Evolutionary conservation across 2,888 invertebrate genomes (phyloP), one percentile per base, ranked within the genome.

Genomic region (Orchesella flavescens): DNA sequence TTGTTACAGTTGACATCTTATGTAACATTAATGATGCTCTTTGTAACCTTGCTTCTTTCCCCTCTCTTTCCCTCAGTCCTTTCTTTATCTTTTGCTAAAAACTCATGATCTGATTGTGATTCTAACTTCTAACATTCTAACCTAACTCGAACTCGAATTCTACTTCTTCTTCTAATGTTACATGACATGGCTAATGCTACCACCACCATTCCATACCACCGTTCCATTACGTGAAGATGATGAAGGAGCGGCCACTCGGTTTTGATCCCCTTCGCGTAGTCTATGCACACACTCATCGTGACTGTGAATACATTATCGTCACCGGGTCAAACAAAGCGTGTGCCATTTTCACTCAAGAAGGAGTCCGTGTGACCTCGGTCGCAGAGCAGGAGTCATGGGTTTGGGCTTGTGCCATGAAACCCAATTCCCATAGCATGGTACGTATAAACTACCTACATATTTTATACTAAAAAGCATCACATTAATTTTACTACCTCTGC

Each of bases 351-450:
- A 96, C 96, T 0, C 93, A 94, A 88, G 96, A 96, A 87, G 96
- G 96, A 0, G 94, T 96, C 76, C 93, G 93, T 76, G 91, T 97
- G 59, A 94, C 94, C 1, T 91, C 91, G 15, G 92, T 97, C 68
- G 94, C 95, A 0, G 94, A 95, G 86, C 92, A 93, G 86, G 93
- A 94, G 87, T 94, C 95, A 0, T 97, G 97, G 97, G 93, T 96
- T 55, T 97, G 96, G 96, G 93, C 94, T 85, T 93, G 94, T 89
- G 94, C 94, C n/a, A 92, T 95, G 57, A 93, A 94, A 91, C 95
- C 95, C 0, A 93, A 93, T 89, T 93, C 94, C 10, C 93, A 94
- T 86, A 94, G 92, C 90, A 92, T 95, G 89, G 94, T 94, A 90
- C 89, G 92, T 91, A 34, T 68, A 44, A 46, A 55, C 68, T 24